A percentile compares a stretch with the other conserved stretches of the same genome.
These are phyloP conservation scores for Syndactyla subalaris DNA, from an alignment of 2,797 vertebrate genomes.

Conservation along the genomic window DNA sequence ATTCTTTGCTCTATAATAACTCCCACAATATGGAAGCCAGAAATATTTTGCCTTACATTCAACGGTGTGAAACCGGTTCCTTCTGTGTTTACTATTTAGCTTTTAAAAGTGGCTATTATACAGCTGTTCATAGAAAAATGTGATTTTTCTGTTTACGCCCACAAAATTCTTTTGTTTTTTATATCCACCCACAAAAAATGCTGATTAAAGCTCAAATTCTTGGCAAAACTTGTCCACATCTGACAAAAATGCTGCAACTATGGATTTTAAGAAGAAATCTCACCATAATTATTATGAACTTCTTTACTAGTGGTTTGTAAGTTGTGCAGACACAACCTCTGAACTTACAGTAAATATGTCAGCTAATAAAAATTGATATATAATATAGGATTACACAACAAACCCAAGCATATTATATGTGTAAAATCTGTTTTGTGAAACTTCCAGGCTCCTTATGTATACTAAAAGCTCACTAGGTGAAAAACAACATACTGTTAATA, in stretches of 20 bases:
- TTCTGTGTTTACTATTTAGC: conserved; percentile 55
- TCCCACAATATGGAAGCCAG: conserved; percentile 65
- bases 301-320: background rate
- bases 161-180: conserved; percentile 51
- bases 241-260: background rate
- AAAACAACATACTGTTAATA: background rate
- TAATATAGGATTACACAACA: background rate
- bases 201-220: conserved; percentile 43
- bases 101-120: conserved; percentile 57
- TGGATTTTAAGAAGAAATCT: background rate
- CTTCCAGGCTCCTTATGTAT: background rate
- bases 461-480: background rate
- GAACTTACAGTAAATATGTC: background rate
- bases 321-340: background rate
- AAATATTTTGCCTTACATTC: conserved; percentile 65
- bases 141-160: conserved; percentile 36
- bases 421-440: background rate
- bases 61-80: background rate
- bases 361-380: background rate
- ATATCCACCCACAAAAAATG: conserved; percentile 41
- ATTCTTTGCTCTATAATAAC: conserved; percentile 49
- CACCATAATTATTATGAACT: background rate
- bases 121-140: conserved; percentile 55
- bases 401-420: background rate
- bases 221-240: conserved; percentile 26